Evolutionary conservation across 2,888 invertebrate genomes (phyloP), one percentile per base, ranked within the genome.

Genomic region (Mycogona germanica): DNA sequence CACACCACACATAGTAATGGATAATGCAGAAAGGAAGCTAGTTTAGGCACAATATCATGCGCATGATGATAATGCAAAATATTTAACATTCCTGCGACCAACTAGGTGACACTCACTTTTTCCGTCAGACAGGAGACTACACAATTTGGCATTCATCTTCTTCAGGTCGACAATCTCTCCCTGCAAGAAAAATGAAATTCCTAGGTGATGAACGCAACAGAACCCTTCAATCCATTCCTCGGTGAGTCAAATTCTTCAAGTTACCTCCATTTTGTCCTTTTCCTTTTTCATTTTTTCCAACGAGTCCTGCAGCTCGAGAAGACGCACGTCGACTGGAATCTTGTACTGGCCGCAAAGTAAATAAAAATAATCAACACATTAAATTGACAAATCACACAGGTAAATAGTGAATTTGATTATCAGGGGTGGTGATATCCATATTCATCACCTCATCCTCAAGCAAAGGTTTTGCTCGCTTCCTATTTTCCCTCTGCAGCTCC

Each of bases 31-130:
- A n/a, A n/a, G n/a, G n/a, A n/a, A n/a, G n/a, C n/a, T n/a, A n/a
- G n/a, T n/a, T n/a, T n/a, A n/a, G n/a, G n/a, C n/a, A n/a, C n/a
- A n/a, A n/a, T n/a, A n/a, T n/a, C n/a, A n/a, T n/a, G n/a, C n/a
- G n/a, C n/a, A n/a, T n/a, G n/a, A n/a, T n/a, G n/a, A n/a, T n/a
- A n/a, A n/a, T n/a, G n/a, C n/a, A n/a, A n/a, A n/a, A n/a, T n/a
- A n/a, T n/a, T n/a, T n/a, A n/a, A n/a, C n/a, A n/a, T n/a, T n/a
- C n/a, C n/a, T n/a, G n/a, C n/a, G n/a, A n/a, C n/a, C n/a, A n/a
- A n/a, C n/a, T n/a, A n/a, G n/a, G n/a, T n/a, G n/a, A 6, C 55
- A 75, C 80, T 77, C 71, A 83, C 83, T 82, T 73, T 83, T 81
- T 49, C 80, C 82, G 62, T 80, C 79, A 23, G 78, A 78, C 50